Evolutionary conservation across 53 echinoderm and acorn worm genomes (phyloP), one percentile per base, ranked within the genome.

Genomic region (Patiria pectinifera): DNA sequence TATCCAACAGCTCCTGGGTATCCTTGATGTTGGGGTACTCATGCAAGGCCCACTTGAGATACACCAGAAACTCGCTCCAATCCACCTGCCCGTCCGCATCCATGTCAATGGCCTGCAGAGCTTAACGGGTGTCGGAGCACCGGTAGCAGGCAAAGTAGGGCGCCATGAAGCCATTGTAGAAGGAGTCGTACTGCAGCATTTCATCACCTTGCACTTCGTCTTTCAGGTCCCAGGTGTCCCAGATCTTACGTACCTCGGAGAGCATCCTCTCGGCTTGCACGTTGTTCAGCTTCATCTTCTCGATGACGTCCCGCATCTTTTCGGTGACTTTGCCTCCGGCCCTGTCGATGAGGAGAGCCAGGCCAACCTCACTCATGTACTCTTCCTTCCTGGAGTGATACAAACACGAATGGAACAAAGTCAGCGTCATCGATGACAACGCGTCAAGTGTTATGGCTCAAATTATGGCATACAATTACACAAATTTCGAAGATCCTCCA

Each of bases 111-210:
- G 94, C 92, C 83, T 87, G 48, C 70, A 94, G 86, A 22, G 85
- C 94, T 59, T 78, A 1, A 35, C 1, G 35, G 35, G 35, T 35
- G 35, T 35, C 35, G 35, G 35, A 35, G 35, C 35, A 35, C 35
- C 35, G 35, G 35, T 35, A 35, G 35, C 35, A 35, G 35, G 35
- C 35, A 35, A 35, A 35, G 35, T 93, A 95, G 2, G 93, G 95
- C 21, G 95, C 82, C 95, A 95, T 95, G 80, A 95, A 95, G 44
- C 95, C 95, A 59, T 90, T 95, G 93, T 95, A 95, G 93, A 95
- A 95, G 53, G 93, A 87, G 88, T 94, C 94, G 60, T 59, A 94
- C 82, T 91, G 53, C 59, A 95, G 94, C 91, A 94, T 91, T 16
- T 95, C 94, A 76, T 95, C 95, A 6, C 82, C 87, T 61, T 86